These are phyloP conservation scores for Leptinotarsa peninsularis DNA, from an alignment of 2,888 invertebrate genomes.

Conservation along the genomic window DNA sequence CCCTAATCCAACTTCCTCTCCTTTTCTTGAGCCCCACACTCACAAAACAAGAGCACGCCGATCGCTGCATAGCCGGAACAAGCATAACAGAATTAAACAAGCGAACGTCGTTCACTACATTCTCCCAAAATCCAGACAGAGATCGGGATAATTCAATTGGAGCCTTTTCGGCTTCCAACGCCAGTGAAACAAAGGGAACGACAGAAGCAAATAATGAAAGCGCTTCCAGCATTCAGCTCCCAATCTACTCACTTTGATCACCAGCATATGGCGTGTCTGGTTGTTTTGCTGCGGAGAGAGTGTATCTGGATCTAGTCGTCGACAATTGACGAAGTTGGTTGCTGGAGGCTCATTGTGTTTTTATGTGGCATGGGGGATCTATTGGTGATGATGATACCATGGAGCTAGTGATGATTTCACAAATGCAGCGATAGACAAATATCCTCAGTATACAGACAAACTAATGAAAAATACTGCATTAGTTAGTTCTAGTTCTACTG, in stretches of 20 bases:
- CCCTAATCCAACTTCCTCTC: not conserved
- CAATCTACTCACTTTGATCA: conserved; percentile 8
- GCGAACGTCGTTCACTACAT: conserved; percentile 2
- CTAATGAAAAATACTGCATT: too few relatives aligned
- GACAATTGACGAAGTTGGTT: too few relatives aligned
- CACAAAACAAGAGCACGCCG: not conserved
- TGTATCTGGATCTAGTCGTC: too few relatives aligned
- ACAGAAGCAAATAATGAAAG: conserved; percentile 11
- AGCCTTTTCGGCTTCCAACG: conserved; percentile 6
- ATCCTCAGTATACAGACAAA: too few relatives aligned
- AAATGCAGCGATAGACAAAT: too few relatives aligned
- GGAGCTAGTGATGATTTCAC: too few relatives aligned
- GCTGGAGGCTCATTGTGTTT: not conserved
- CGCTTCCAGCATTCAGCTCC: conserved; percentile 11
- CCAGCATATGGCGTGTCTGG: not conserved
- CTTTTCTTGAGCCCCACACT: not conserved
- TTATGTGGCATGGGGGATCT: not conserved
- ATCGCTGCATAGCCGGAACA: not conserved
- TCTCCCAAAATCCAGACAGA: not conserved
- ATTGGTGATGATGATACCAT: not conserved
- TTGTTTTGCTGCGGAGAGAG: not conserved
- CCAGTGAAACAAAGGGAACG: conserved; percentile 3
- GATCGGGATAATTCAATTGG: conserved; percentile 13
- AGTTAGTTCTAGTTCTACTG: too few relatives aligned
- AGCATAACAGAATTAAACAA: conserved; percentile 11